Evolutionary conservation across 2,113 vertebrate genomes (phyloP).

Genomic region (Delphinus delphis): DNA sequence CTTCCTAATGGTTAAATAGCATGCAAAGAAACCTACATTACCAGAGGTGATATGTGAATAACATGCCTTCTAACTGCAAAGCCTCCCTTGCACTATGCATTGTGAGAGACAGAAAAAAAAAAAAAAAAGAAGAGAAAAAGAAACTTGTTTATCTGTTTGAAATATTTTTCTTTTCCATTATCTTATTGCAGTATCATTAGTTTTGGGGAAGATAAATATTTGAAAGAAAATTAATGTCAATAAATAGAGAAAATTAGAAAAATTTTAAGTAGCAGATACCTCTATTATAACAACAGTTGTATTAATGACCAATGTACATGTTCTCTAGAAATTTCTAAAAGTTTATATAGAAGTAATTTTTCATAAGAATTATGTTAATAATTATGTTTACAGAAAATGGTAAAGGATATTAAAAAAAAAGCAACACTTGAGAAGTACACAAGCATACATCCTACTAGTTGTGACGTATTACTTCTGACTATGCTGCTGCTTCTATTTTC

Average conservation of each 20-base stretch:
- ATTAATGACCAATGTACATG: not conserved
- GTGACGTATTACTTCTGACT: fast-evolving
- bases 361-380: not conserved
- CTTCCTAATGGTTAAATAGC: not conserved
- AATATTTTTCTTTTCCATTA: not conserved
- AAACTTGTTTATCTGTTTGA: not conserved
- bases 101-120: not conserved
- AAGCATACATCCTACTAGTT: not conserved
- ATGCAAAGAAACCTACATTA: not conserved
- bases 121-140: not conserved
- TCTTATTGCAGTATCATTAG: not conserved
- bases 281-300: not conserved
- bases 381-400: not conserved
- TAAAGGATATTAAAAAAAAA: not conserved
- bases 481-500: not conserved
- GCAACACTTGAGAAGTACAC: not conserved
- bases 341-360: not conserved
- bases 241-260: not conserved
- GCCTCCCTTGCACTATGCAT: not conserved
- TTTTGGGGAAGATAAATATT: not conserved
- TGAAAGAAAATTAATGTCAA: not conserved
- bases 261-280: not conserved
- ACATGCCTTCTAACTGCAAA: not conserved
- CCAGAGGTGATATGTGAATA: not conserved
- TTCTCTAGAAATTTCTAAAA: not conserved